A percentile compares a stretch with the other conserved stretches of the same genome.
These are phyloP conservation scores for Lycocerus yunnanus DNA, from an alignment of 2,888 invertebrate genomes.

Conservation along the genomic window DNA sequence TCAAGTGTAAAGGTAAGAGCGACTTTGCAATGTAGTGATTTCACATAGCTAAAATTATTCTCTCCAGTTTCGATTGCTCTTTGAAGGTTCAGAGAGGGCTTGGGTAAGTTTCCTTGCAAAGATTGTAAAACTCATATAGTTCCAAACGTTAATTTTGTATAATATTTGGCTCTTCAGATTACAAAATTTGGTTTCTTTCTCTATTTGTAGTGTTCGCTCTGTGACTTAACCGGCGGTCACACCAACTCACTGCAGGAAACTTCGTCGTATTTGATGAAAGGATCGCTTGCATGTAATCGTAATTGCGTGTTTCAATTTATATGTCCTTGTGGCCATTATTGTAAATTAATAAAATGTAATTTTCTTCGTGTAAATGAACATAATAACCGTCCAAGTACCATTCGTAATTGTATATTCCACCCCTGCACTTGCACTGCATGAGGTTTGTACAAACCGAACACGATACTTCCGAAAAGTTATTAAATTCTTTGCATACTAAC, in stretches of 20 bases:
- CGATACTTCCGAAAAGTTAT: too few relatives aligned
- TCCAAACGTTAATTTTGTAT: too few relatives aligned
- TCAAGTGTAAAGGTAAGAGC: neutral
- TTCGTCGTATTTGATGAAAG: too few relatives aligned
- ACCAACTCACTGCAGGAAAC: too few relatives aligned
- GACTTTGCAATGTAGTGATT: too few relatives aligned
- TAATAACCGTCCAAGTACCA: neutral
- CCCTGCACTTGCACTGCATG: neutral
- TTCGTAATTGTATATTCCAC: neutral
- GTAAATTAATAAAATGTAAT: neutral
- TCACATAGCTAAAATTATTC: neutral
- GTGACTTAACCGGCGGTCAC: too few relatives aligned
- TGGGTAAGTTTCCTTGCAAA: neutral
- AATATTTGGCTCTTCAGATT: too few relatives aligned
- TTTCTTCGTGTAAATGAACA: neutral
- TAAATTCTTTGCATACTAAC: too few relatives aligned
- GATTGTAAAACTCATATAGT: too few relatives aligned
- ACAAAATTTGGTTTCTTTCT: too few relatives aligned
- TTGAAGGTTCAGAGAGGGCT: neutral
- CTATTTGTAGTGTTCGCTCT: too few relatives aligned
- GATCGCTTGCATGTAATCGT: neutral
- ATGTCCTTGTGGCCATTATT: neutral
- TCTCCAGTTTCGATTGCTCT: neutral
- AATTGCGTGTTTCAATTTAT: neutral
- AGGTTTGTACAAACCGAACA: too few relatives aligned